Evolutionary conservation across 2,797 vertebrate species (phyloP).

Genomic region (Onychomys arenicola): DNA sequence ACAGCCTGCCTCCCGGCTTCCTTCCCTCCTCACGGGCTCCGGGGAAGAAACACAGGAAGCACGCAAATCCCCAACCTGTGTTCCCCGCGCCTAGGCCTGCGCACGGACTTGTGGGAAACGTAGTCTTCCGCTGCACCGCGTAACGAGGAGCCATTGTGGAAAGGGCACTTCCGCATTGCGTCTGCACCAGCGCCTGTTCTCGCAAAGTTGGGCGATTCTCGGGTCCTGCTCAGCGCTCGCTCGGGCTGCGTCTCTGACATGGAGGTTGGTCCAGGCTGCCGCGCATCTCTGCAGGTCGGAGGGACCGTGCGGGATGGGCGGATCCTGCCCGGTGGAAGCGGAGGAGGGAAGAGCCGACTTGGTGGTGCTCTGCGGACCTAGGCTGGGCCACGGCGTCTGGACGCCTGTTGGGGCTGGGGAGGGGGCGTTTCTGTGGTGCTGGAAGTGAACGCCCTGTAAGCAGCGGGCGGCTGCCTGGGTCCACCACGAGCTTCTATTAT

Average conservation of each 20-base stretch:
- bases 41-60: not conserved
- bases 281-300: not conserved
- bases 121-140: not conserved
- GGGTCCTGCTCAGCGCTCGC: not conserved
- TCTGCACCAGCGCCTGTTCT: not conserved
- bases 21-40: rapidly evolving
- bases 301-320: not conserved
- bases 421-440: not conserved
- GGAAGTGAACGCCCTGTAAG: not conserved
- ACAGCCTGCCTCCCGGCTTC: too few species aligned
- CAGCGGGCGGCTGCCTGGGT: not conserved
- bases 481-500: not conserved
- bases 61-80: not conserved
- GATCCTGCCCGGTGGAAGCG: not conserved
- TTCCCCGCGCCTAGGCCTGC: not conserved
- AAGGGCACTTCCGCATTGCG: not conserved
- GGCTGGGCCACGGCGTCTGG: not conserved
- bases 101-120: not conserved
- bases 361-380: not conserved
- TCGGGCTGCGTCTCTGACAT: not conserved
- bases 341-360: not conserved
- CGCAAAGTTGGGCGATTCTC: not conserved
- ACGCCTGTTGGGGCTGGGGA: not conserved
- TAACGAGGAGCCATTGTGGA: not conserved
- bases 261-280: not conserved